These are phyloP conservation scores for Lophura nycthemera DNA, from an alignment of 2,113 vertebrate genomes.

Conservation along the genomic window DNA sequence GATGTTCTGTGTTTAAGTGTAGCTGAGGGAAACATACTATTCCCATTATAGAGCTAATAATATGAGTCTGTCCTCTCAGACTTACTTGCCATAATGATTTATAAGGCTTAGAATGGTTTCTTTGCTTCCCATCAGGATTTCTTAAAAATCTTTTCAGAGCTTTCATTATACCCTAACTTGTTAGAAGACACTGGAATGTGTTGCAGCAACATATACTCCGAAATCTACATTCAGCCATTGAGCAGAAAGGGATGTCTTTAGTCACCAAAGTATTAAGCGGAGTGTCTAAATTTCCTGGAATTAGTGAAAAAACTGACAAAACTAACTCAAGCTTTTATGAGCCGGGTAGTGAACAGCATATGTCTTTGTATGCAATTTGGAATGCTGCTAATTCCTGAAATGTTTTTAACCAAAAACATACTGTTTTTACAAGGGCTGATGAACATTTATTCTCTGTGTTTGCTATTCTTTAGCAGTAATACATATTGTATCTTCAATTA, in stretches of 20 bases:
- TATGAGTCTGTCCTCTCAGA: neutral
- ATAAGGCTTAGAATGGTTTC: neutral
- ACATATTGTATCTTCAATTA: neutral
- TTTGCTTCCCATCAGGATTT: neutral
- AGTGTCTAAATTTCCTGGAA: neutral
- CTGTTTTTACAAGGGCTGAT: neutral
- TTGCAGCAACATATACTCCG: neutral
- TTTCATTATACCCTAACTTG: neutral
- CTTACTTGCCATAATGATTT: neutral
- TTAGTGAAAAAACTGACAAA: neutral
- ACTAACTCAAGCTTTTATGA: neutral
- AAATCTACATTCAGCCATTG: neutral
- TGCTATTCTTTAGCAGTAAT: neutral
- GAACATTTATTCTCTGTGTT: neutral
- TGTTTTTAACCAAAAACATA: neutral
- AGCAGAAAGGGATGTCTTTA: neutral
- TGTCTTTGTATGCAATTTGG: neutral
- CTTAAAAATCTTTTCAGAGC: neutral
- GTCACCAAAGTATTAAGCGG: neutral
- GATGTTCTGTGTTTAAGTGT: neutral
- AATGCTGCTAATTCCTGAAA: constrained; percentile 14
- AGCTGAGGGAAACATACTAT: neutral
- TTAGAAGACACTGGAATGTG: neutral
- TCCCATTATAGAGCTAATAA: constrained; percentile 8
- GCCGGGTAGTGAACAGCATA: neutral